Evolutionary conservation across 2,888 invertebrate genomes (phyloP).

Genomic region (Platycnemis pennipes): DNA sequence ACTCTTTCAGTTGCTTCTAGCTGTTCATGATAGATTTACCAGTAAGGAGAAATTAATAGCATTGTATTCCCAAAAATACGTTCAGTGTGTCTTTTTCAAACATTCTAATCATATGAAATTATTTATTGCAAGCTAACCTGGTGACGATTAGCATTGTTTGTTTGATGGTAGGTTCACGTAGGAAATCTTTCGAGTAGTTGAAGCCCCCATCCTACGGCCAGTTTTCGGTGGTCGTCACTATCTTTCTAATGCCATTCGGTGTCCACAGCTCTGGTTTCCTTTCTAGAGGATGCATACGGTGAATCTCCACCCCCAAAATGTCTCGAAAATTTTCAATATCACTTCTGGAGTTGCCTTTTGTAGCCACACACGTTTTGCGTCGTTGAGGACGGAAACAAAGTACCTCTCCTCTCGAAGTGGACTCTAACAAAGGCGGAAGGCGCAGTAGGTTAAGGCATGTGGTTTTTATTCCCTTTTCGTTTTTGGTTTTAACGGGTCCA

Average conservation of each 20-base stretch:
- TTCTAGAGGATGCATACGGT: too few species aligned
- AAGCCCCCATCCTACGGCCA: not conserved
- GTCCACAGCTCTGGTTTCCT: not conserved
- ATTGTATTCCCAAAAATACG: too few species aligned
- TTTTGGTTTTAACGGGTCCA: constrained; percentile 45
- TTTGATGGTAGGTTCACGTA: not conserved
- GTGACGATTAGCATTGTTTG: not conserved
- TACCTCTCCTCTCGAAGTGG: constrained; percentile 6
- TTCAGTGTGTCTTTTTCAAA: too few species aligned
- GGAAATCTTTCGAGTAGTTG: not conserved
- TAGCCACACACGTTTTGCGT: not conserved
- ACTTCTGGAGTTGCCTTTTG: not conserved
- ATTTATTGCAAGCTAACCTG: too few species aligned
- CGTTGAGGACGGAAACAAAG: not conserved
- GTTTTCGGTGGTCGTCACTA: not conserved
- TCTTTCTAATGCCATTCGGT: not conserved
- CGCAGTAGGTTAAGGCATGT: constrained; percentile 29
- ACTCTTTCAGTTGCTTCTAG: too few species aligned
- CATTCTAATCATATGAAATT: too few species aligned
- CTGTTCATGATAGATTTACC: too few species aligned
- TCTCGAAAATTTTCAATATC: constrained; percentile 13
- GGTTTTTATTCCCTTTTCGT: constrained; percentile 27
- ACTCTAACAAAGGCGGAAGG: constrained; percentile 26
- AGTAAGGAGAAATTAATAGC: too few species aligned
- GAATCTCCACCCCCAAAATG: not conserved